Base-by-base conservation (phyloP, 1,140 invertebrate genomes). In the Brachionus koreanus region DNA sequence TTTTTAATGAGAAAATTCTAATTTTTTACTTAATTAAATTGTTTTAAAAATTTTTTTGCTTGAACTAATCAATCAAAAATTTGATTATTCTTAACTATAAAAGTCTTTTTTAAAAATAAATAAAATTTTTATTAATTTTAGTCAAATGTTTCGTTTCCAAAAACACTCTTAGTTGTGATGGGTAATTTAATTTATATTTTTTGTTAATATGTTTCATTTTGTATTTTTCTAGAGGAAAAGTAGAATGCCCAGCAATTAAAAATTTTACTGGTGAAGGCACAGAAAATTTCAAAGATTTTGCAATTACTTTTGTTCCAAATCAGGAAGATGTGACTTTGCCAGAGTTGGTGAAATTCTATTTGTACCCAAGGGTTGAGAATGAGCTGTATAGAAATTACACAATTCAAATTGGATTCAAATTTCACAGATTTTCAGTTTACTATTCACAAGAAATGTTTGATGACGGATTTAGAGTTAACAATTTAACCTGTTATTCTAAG, bases 351-450 rank as follows among this genome's bases (percentile, higher is more conserved):
- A 79, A 79, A 42, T 79, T 79, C 9, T 79, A 79, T 65, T 39
- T 79, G 25, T 79, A 79, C 57, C 76, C 76, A 43, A 79, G 61
- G 43, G 39, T 35, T 5, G 49, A 61, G 7, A 7, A 25, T 3
- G 49, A 61, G 2, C 23, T 29, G 19, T 79, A 79, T 61, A 10
- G 57, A 61, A 79, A 79, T 25, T 79, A 39, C 61, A 79, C 76
- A 9, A 61, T 61, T 25, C 76, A 79, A 29, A 65, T 79, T 23
- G 76, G 61, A 39, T 61, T 61, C 23, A 79, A 39, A 57, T 79
- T 79, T 43, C 61, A 79, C 29, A 13, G 76, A 61, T 79, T 61
- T 65, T 79, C 76, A 42, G 23, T 79, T 43, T 79, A 79, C 13
- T 79, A 61, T 61, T 57, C 76, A 13, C 33, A 57, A 35, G 19